These are phyloP conservation scores for Aquatica leii DNA, from an alignment of 2,888 invertebrate genomes.

Conservation along the genomic window DNA sequence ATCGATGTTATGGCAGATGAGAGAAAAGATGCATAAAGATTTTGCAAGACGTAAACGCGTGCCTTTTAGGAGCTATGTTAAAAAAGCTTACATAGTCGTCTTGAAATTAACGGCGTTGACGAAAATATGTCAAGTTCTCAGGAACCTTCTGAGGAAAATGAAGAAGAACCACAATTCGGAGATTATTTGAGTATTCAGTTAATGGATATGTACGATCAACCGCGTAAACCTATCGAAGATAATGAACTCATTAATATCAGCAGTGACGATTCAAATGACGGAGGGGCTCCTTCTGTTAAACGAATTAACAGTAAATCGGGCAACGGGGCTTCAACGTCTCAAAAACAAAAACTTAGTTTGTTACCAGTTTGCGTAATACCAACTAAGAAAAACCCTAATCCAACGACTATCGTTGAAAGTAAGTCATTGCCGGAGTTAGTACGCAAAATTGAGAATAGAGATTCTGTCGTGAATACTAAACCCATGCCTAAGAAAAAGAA, in stretches of 20 bases:
- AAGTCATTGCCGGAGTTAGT: conserved; percentile 48
- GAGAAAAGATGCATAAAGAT: conserved; percentile 76
- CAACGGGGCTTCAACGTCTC: conserved; percentile 61
- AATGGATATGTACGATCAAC: conserved; percentile 62
- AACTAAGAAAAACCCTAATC: conserved; percentile 46
- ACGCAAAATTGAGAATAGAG: conserved; percentile 52
- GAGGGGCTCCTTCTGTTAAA: conserved; percentile 56
- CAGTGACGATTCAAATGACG: conserved; percentile 75
- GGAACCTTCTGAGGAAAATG: conserved; percentile 66
- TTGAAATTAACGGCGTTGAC: conserved; percentile 72
- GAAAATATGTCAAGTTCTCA: conserved; percentile 61
- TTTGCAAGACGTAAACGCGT: conserved; percentile 82
- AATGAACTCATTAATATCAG: conserved; percentile 82
- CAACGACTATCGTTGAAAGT: conserved; percentile 60
- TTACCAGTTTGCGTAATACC: conserved; percentile 43
- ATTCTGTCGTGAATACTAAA: conserved; percentile 42
- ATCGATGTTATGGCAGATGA: conserved; percentile 84
- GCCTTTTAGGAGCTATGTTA: conserved; percentile 82
- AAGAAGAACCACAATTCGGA: conserved; percentile 55
- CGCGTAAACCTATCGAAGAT: conserved; percentile 63
- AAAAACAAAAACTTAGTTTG: conserved; percentile 49
- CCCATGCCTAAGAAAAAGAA: conserved; percentile 57
- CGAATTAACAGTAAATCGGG: conserved; percentile 48
- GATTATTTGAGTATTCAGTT: conserved; percentile 58
- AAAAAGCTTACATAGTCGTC: conserved; percentile 78